Conservation (phyloP, 2,888 invertebrate species). For the Belgica antarctica region DNA sequence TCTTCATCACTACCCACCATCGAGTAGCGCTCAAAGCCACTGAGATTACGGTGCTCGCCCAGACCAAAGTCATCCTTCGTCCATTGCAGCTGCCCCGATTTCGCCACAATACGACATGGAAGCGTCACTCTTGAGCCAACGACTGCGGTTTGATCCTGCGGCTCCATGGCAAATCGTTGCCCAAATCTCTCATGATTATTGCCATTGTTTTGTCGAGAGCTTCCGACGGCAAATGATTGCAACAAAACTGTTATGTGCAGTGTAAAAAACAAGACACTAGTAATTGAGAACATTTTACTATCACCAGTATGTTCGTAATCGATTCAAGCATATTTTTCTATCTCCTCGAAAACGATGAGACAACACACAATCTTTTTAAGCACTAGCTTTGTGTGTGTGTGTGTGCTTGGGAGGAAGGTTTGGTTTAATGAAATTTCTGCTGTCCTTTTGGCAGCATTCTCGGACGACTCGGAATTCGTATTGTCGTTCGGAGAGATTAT, state of each 20-base stretch:
- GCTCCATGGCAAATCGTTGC: slow-evolving; percentile 90
- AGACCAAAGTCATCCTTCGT: slow-evolving; percentile 95
- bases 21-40: slow-evolving; percentile 88
- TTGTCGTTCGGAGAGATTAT: not conserved
- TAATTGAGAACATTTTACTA: slow-evolving; percentile 44
- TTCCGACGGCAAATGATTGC: not conserved
- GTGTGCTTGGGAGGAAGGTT: not conserved
- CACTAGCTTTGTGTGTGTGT: not conserved
- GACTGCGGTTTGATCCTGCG: slow-evolving; percentile 86
- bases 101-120: slow-evolving; percentile 85
- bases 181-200: slow-evolving; percentile 50
- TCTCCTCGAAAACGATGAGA: not conserved
- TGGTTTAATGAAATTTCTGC: slow-evolving; percentile 20
- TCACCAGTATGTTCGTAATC: slow-evolving; percentile 2
- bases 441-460: not conserved
- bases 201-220: slow-evolving; percentile 25
- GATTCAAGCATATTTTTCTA: slow-evolving; percentile 29
- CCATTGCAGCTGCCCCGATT: slow-evolving; percentile 91
- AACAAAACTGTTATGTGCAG: slow-evolving; percentile 24
- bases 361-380: slow-evolving; percentile 10
- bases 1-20: slow-evolving; percentile 96
- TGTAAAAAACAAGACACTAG: slow-evolving; percentile 32
- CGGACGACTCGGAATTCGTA: not conserved
- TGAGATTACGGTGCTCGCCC: slow-evolving; percentile 84
- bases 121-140: slow-evolving; percentile 84